Evolutionary conservation across 1,140 invertebrate genomes (phyloP), one percentile per base, ranked within the genome.

Genomic region (Dendrolimus kikuchii): DNA sequence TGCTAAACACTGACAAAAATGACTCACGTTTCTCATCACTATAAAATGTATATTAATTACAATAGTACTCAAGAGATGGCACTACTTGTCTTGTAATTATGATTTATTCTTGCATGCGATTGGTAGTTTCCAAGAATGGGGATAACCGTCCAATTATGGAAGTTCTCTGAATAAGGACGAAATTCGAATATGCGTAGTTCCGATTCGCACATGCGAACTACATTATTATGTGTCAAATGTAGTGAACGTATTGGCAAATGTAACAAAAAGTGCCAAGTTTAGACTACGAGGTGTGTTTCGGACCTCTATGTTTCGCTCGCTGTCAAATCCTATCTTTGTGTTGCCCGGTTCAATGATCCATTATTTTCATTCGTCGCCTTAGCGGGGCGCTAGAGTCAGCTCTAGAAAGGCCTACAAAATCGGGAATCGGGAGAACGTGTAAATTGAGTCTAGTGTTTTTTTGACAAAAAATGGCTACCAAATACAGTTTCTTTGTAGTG

Each of bases 381-480:
- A 61, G 73, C 61, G 68, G 71, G 72, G 77, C 75, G 66, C 76
- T 77, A 76, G 80, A 74, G 78, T 85, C 71, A 74, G 74, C 73
- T 76, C 66, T 64, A 67, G 72, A 70, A 57, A 64, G 66, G 64
- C 70, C 71, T 74, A 63, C 68, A 67, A 60, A 78, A 78, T 73
- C 68, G 68, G 68, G 68, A 69, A 70, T 68, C 68, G 67, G 68
- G 66, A 23, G 23, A 23, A 78, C 65, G 66, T 65, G 69, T 68
- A 73, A 71, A 71, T 72, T 23, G 23, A 23, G 23, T 23, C 1
- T 23, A 69, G 63, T 68, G 60, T 62, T 68, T 68, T 80, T 78
- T 86, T 86, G 80, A 67, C 75, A 73, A 81, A 84, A 84, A 81
- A 86, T 86, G 82, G 81, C 79, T 74, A 77, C 79, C 74, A 49